Evolutionary conservation across 2,888 invertebrate species (phyloP).

Genomic region (Aphidoletes aphidimyza): DNA sequence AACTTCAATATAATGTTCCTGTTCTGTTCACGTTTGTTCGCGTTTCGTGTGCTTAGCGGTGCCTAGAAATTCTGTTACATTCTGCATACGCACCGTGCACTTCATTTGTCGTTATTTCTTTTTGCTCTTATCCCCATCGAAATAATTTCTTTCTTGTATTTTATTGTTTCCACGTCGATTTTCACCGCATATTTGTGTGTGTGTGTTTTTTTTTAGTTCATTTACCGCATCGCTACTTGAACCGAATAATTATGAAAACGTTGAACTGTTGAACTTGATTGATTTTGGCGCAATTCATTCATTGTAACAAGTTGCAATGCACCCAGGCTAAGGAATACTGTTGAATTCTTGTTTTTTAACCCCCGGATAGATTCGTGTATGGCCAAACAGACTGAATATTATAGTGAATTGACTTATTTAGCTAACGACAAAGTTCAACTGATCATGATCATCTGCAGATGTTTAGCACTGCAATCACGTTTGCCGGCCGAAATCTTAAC

Average conservation of each 20-base stretch:
- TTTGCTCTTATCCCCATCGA: background rate
- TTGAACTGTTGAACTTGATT: slow-evolving; percentile 55
- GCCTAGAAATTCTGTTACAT: slow-evolving; percentile 44
- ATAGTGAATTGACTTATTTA: no score
- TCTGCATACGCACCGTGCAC: background rate
- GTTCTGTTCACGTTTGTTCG: background rate
- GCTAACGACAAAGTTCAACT: no score
- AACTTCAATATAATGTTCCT: background rate
- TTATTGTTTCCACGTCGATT: background rate
- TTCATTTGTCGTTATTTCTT: background rate
- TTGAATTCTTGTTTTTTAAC: no score
- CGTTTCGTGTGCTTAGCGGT: background rate
- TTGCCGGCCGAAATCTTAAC: no score
- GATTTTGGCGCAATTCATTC: slow-evolving; percentile 54
- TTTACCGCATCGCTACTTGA: no score
- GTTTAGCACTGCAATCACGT: no score
- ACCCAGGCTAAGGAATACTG: no score
- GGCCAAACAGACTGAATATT: no score
- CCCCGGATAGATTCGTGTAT: no score
- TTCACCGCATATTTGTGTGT: background rate
- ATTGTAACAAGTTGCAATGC: slow-evolving; percentile 20
- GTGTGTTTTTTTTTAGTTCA: no score
- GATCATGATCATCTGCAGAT: no score
- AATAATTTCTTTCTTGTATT: background rate
- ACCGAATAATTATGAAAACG: slow-evolving; percentile 54